Percentiles rank a stretch among this genome's conserved stretches.
Evolutionary conservation across 2,888 invertebrate genomes (phyloP).

Genomic region (Aquatica leii): DNA sequence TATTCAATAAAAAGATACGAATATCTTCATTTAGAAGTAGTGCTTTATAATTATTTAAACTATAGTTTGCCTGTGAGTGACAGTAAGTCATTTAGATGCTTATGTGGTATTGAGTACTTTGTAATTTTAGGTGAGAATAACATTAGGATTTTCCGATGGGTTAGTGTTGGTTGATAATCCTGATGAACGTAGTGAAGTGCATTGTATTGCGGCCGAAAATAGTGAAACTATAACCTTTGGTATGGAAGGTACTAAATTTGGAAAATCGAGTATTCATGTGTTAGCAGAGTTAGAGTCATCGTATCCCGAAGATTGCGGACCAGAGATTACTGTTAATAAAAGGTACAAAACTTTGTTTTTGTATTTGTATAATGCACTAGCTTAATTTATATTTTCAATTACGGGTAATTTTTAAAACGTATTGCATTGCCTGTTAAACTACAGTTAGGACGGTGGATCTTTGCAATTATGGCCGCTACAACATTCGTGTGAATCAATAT

Average conservation of each 20-base stretch:
- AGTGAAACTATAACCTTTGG: slow-evolving; percentile 53
- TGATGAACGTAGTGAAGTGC: slow-evolving; percentile 45
- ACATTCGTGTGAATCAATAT: no score
- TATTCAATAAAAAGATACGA: slow-evolving; percentile 74
- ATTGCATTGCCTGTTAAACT: no score
- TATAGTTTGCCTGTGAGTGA: slow-evolving; percentile 71
- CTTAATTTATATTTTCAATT: no score
- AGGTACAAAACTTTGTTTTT: slow-evolving; percentile 52
- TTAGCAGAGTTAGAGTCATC: slow-evolving; percentile 61
- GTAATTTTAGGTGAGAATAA: slow-evolving; percentile 49
- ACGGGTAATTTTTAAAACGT: no score
- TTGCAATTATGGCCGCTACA: no score
- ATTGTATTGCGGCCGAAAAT: slow-evolving; percentile 52
- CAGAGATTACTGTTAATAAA: slow-evolving; percentile 60
- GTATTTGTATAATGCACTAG: background rate
- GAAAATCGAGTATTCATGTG: slow-evolving; percentile 63
- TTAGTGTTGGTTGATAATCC: slow-evolving; percentile 46
- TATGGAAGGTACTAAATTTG: slow-evolving; percentile 50
- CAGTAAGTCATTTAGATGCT: background rate
- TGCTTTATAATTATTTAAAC: slow-evolving; percentile 77
- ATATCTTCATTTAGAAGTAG: slow-evolving; percentile 69
- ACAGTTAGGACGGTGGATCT: no score
- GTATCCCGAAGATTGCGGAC: slow-evolving; percentile 62
- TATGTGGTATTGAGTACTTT: background rate
- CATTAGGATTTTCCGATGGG: slow-evolving; percentile 48